These are phyloP conservation scores for Rhingia campestris DNA, from an alignment of 2,888 invertebrate species.

Conservation along the genomic window DNA sequence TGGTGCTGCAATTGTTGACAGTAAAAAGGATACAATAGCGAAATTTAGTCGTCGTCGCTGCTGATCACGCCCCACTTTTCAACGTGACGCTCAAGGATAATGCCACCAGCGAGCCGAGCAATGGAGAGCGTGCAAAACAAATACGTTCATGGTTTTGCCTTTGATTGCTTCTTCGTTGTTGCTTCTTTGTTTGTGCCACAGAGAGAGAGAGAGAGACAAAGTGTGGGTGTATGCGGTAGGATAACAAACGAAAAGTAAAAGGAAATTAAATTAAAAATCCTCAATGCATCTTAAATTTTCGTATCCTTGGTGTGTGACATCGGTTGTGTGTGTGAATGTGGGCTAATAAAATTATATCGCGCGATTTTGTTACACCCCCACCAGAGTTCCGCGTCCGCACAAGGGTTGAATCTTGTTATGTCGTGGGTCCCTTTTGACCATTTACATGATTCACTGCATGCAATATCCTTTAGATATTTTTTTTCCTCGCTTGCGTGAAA, in stretches of 20 bases:
- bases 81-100: constrained; percentile 61
- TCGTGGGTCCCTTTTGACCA: constrained; percentile 48
- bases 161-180: constrained; percentile 24
- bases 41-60: constrained; percentile 72
- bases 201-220: constrained; percentile 31
- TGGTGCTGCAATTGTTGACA: constrained; percentile 69
- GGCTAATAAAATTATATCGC: constrained; percentile 55
- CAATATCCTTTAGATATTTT: constrained; percentile 68
- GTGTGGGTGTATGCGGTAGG: constrained; percentile 14
- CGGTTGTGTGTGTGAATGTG: neutral
- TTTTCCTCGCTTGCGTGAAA: neutral
- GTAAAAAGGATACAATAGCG: constrained; percentile 74
- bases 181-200: constrained; percentile 31
- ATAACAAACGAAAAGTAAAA: constrained; percentile 53
- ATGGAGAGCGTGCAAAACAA: neutral
- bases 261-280: constrained; percentile 69
- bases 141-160: constrained; percentile 16
- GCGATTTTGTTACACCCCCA: constrained; percentile 44
- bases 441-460: constrained; percentile 70
- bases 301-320: neutral
- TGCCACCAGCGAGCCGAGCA: constrained; percentile 21
- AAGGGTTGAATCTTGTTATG: constrained; percentile 17
- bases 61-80: constrained; percentile 71
- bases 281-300: constrained; percentile 68
- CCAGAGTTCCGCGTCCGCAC: neutral